Evolutionary conservation across 2,797 vertebrate genomes (phyloP), one percentile per base, ranked within the genome.

Genomic region (Sciaenops ocellatus): DNA sequence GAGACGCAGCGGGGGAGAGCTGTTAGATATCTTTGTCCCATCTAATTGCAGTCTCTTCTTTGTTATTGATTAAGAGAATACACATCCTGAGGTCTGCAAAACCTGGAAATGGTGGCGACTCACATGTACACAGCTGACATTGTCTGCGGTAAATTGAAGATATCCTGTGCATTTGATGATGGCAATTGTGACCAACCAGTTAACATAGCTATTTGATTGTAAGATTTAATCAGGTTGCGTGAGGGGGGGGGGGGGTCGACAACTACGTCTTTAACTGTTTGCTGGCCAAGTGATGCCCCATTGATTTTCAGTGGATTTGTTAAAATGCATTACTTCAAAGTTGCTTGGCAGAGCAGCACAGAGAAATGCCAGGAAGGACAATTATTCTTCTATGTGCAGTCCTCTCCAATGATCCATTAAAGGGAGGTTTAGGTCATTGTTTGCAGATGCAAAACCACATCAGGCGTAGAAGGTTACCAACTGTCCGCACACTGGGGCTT

Each of bases 131-230:
- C 82, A 73, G 72, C 47, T 55, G 65, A 68, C 87, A 90, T 87
- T 92, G 89, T 91, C 77, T 90, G 77, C 62, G 0, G 54, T 68
- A 71, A 89, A 88, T 80, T 79, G 57, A 89, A 86, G 80, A 82
- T 88, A 77, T 92, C 90, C 90, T 93, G 90, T 87, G 83, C 86
- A 82, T 89, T 84, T 86, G 85, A 87, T 82, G 51, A 72, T 69
- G 68, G 72, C 59, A 78, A 68, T 86, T 80, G 85, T 73, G 75
- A 68, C 46, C 69, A 56, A 64, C 41, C 61, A 71, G 81, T 89
- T 85, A 89, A 70, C 78, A 66, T 16, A 69, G 74, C 56, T 84
- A 16, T 84, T 88, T 87, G 69, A 79, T 61, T 72, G 59, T 59
- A 61, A 83, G 87, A 85, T 90, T 86, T 72, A 92, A 90, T 92